A percentile compares a stretch with the other conserved stretches of the same genome.
Evolutionary conservation across 64 coral and sea anemone species (phyloP).

Genomic region (Dendrophyllia cribrosa): DNA sequence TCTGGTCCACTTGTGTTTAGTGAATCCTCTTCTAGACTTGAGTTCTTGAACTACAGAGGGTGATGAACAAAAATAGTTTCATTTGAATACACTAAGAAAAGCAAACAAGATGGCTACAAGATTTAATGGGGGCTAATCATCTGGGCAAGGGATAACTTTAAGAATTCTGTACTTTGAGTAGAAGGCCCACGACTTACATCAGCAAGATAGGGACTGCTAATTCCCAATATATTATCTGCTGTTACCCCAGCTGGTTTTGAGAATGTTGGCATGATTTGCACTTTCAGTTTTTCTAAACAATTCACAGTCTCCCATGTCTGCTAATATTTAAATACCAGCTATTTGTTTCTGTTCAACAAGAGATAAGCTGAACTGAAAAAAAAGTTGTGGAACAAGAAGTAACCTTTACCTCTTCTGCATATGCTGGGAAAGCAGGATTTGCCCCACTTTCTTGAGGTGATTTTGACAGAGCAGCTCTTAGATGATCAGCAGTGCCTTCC

Average conservation of each 20-base stretch:
- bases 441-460: constrained; percentile 15
- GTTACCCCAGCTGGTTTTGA: too few relatives aligned
- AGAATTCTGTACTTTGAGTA: too few relatives aligned
- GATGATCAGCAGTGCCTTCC: neutral
- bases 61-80: neutral
- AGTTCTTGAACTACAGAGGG: constrained; percentile 10
- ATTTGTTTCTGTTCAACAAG: neutral
- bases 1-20: neutral
- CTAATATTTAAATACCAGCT: too few relatives aligned
- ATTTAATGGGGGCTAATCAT: too few relatives aligned
- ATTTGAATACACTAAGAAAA: neutral
- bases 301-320: too few relatives aligned
- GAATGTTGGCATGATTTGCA: too few relatives aligned
- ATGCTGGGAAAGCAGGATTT: constrained; percentile 13
- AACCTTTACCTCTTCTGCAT: neutral
- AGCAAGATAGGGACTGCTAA: too few relatives aligned
- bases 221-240: too few relatives aligned
- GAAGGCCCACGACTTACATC: too few relatives aligned
- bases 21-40: constrained; percentile 17
- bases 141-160: too few relatives aligned
- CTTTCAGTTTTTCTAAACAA: too few relatives aligned
- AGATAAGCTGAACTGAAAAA: neutral
- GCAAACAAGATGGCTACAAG: neutral
- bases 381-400: too few relatives aligned
- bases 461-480: neutral